Percentiles rank a stretch among this genome's conserved stretches.
Evolutionary conservation across 2,113 vertebrate species (phyloP).

Genomic region (Sisor rabdophorus): DNA sequence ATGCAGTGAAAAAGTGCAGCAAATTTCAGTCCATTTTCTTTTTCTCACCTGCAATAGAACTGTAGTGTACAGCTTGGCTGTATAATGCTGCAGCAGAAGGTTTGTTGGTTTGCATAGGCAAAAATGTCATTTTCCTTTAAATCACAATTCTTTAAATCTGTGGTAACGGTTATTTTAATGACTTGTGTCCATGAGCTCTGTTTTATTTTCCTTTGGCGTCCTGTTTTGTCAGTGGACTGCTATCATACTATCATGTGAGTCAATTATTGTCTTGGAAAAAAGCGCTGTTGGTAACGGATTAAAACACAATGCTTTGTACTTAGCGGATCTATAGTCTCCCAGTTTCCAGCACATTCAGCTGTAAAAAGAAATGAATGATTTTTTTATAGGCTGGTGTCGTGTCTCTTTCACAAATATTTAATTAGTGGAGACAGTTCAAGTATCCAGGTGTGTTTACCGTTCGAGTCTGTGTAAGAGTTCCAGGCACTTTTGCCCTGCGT

Average conservation of each 20-base stretch:
- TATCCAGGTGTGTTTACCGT: background rate
- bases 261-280: background rate
- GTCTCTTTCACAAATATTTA: slow-evolving; percentile 4
- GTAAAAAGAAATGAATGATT: background rate
- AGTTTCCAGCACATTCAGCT: background rate
- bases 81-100: background rate
- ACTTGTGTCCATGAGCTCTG: slow-evolving; percentile 4
- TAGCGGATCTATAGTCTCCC: background rate
- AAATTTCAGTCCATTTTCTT: background rate
- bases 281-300: too few relatives aligned
- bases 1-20: background rate
- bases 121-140: too few relatives aligned
- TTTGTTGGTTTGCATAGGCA: slow-evolving; percentile 3
- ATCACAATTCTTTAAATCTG: too few relatives aligned
- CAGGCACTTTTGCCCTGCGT: slow-evolving; percentile 2
- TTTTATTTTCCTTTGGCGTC: slow-evolving; percentile 8
- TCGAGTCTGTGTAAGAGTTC: background rate
- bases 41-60: background rate
- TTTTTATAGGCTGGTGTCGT: background rate
- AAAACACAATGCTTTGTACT: background rate
- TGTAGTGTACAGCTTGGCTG: background rate
- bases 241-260: background rate
- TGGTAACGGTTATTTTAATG: slow-evolving; percentile 6
- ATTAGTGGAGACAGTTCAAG: background rate
- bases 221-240: background rate